Evolutionary conservation across 2,113 vertebrate genomes (phyloP).

Genomic region (Hypanus sabinus): DNA sequence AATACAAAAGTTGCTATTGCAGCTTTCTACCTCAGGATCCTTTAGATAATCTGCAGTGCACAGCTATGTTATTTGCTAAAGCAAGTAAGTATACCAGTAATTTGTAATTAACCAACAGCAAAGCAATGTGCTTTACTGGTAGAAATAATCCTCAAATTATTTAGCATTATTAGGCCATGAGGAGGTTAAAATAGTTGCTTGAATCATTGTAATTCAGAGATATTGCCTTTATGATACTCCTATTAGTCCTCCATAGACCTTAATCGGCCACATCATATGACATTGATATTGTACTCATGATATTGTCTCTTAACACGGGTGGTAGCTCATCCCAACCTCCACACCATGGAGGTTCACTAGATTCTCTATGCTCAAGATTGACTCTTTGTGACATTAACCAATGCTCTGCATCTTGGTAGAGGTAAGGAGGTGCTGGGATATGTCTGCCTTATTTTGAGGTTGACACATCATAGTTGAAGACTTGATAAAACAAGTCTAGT

Average conservation of each 20-base stretch:
- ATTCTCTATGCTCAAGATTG: background rate
- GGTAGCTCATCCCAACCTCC: background rate
- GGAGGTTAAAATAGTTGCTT: background rate
- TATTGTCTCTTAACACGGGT: background rate
- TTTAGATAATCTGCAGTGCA: background rate
- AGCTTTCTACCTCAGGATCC: background rate
- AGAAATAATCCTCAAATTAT: background rate
- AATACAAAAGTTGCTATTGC: background rate
- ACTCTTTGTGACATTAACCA: background rate
- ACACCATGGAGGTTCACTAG: background rate
- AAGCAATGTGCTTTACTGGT: background rate
- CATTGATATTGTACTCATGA: background rate
- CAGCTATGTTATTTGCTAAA: background rate
- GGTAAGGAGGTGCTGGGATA: background rate
- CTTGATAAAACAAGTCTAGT: no score
- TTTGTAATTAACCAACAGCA: background rate
- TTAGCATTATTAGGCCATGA: background rate
- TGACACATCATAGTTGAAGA: background rate
- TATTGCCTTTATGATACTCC: background rate
- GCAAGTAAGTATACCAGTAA: background rate
- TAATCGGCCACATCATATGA: no score
- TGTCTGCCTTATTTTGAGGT: background rate
- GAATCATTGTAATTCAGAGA: background rate
- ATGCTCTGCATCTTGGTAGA: background rate
- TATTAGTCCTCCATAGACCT: background rate